Percentiles rank a stretch among this genome's conserved stretches.
Evolutionary conservation across 1,140 invertebrate genomes (phyloP).

Genomic region (Drosophila miranda): DNA sequence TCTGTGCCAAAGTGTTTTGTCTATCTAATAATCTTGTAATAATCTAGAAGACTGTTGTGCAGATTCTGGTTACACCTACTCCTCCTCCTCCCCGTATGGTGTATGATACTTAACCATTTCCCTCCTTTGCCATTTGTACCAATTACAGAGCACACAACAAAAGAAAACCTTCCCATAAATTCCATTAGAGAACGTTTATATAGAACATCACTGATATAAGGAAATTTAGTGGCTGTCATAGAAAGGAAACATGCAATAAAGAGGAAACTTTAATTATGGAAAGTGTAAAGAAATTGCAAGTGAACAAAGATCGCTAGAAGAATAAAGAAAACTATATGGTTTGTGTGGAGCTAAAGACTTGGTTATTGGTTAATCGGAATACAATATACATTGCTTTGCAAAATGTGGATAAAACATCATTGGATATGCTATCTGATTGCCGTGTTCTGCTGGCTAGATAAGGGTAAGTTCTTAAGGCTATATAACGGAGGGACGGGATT

Average conservation of each 20-base stretch:
- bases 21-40: constrained; percentile 76
- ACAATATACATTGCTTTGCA: constrained; percentile 7
- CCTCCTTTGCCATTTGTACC: constrained; percentile 28
- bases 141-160: constrained; percentile 35
- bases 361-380: constrained; percentile 2
- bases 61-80: constrained; percentile 11
- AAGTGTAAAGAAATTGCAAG: constrained; percentile 20
- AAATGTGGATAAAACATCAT: constrained; percentile 62
- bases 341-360: constrained; percentile 16
- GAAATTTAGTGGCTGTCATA: constrained; percentile 23
- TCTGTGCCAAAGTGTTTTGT: constrained; percentile 78
- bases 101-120: constrained; percentile 50
- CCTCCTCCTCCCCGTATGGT: not conserved
- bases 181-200: constrained; percentile 45
- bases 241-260: not conserved
- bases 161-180: constrained; percentile 51
- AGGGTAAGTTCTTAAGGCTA: constrained; percentile 38
- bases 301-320: not conserved
- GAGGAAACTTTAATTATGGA: constrained; percentile 10
- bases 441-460: constrained; percentile 36
- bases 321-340: not conserved
- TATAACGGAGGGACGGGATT: not conserved
- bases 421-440: constrained; percentile 40
- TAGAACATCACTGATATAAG: constrained; percentile 57
- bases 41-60: constrained; percentile 50